Base-by-base conservation (phyloP, 1,140 invertebrate species). In the Trypoxylus dichotomus region DNA sequence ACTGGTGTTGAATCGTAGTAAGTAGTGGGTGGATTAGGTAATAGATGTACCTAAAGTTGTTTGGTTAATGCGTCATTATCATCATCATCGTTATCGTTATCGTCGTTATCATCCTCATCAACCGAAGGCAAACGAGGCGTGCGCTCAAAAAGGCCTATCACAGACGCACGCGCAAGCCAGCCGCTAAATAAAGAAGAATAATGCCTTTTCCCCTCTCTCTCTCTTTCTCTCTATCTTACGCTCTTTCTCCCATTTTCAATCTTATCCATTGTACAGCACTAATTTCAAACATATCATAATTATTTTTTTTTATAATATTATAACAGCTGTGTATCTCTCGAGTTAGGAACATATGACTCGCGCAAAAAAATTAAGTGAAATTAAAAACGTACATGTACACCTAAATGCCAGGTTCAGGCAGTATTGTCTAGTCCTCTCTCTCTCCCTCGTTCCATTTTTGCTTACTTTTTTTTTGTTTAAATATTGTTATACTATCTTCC, bases 321-420 rank as follows among this genome's bases (percentile, higher is more conserved):
- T 54, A 78, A 80, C 76, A 80, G 78, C n/a, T 80, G 79, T 74
- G 19, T 80, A 77, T 79, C 78, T 80, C 78, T 82, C 79, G 81
- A 80, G 81, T 79, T 83, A 83, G 82, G 82, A 83, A 83, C 82
- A 83, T 83, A 81, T 82, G 82, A 83, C 80, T 83, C 81, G 81
- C 82, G 81, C 82, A 75, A 82, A 79, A 68, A 79, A 78, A 79
- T 81, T 80, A 82, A 81, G 81, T 83, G 82, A 83, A 81, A 82
- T 80, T 71, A 80, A 77, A 81, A 81, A 79, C 32, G 77, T 77
- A 77, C 79, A 79, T 77, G 74, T 79, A 82, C 79, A 82, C 81
- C 78, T 83, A 83, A 83, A 83, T 82, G 81, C 80, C 80, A 79
- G 37, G 74, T 75, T 43, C 41, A 29, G 74, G 74, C 74, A 75